A percentile compares a stretch with the other conserved stretches of the same genome.
These are phyloP conservation scores for Egretta garzetta DNA, from an alignment of 2,113 vertebrate genomes.

Conservation along the genomic window DNA sequence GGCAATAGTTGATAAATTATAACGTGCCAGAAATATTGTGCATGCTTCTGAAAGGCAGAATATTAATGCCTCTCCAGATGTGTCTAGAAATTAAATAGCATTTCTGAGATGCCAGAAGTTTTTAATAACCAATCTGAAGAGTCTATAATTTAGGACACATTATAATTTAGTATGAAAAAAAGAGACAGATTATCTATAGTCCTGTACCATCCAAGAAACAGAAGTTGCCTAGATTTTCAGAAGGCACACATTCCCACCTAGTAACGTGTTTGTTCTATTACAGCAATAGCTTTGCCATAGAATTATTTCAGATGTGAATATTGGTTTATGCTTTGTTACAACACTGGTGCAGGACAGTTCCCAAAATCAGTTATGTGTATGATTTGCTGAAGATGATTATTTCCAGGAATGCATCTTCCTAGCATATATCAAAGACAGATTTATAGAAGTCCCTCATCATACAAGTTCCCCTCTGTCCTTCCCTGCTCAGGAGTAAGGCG, in stretches of 20 bases:
- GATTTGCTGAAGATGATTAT: neutral
- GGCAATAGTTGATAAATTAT: neutral
- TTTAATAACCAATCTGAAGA: conserved; percentile 34
- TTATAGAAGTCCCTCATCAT: fast-evolving
- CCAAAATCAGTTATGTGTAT: neutral
- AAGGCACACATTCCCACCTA: neutral
- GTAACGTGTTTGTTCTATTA: neutral
- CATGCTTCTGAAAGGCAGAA: neutral
- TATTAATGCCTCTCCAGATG: neutral
- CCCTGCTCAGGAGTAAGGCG: neutral
- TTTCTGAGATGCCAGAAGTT: neutral
- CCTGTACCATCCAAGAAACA: neutral
- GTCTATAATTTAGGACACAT: neutral
- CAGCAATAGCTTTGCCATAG: neutral
- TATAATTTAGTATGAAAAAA: neutral
- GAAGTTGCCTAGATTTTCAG: neutral
- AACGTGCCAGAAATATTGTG: neutral
- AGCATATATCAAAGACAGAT: neutral
- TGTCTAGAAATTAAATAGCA: neutral
- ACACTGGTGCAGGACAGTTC: neutral
- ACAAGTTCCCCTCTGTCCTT: neutral
- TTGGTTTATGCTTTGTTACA: neutral
- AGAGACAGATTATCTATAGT: neutral
- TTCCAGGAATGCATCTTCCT: neutral
- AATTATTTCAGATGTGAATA: neutral